Base-by-base conservation (phyloP, 2,888 invertebrate genomes). In the Rhagophthalmus giganteus region DNA sequence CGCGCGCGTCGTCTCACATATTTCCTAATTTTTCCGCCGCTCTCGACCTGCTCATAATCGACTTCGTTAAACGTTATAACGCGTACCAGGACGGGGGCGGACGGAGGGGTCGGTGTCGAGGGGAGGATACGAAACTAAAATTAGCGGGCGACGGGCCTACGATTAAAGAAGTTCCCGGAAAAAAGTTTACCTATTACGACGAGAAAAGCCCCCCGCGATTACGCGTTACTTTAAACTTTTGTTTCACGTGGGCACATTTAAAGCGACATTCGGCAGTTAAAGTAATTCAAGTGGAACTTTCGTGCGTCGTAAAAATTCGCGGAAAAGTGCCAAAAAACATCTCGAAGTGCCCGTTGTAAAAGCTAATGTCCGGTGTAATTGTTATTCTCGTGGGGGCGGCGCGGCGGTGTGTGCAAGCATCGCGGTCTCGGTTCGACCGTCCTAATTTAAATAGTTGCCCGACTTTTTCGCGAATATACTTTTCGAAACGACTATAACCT, bases 351-450 rank as follows among this genome's bases (percentile, higher is more conserved):
- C 46, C 13, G 46, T 32, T 47, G 38, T 55, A 47, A 55, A 55
- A 55, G 51, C 55, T 55, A 55, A 47, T 42, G 55, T 51, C 47
- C 50, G 46, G 47, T 49, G 54, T 54, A 54, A 54, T 54, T 54
- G 54, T 49, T 54, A 48, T 40, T 45, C 54, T 41, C 54, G 28
- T 35, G 41, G 45, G 40, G 45, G 45, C 28, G 40, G 39, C 40
- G 40, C 38, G 39, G 38, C 39, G 37, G 27, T 31, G 27, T 30
- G n/a, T n/a, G n/a, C n/a, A n/a, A n/a, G n/a, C n/a, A n/a, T n/a
- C n/a, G n/a, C n/a, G n/a, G n/a, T n/a, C n/a, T n/a, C n/a, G 38
- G 38, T 39, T 47, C 25, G 31, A 33, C 32, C 26, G 46, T 27
- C 16, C 31, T 49, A 42, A 49, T 49, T 49, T 49, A 48, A 45